Conservation (phyloP, 2,888 invertebrate genomes). For the Ectemnius lituratus region DNA sequence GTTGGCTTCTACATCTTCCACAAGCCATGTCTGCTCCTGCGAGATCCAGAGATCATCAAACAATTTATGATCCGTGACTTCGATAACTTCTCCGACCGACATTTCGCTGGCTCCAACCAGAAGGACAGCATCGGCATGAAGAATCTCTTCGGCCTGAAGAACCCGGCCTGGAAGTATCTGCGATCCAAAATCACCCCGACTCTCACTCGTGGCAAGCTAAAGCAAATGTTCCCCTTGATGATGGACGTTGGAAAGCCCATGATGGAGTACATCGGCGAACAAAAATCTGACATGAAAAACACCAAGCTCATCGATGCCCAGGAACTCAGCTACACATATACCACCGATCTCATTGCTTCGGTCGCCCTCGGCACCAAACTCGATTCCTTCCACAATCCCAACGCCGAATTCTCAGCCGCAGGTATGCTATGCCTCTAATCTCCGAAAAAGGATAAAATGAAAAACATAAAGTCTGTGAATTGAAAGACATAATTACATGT, state of each 20-base stretch:
- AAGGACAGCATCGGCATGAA: slow-evolving; percentile 77
- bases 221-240: slow-evolving; percentile 79
- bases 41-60: slow-evolving; percentile 78
- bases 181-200: slow-evolving; percentile 80
- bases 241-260: slow-evolving; percentile 73
- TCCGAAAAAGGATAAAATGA: no score
- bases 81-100: slow-evolving; percentile 78
- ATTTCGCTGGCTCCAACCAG: slow-evolving; percentile 74
- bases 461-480: no score
- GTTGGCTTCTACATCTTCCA: slow-evolving; percentile 79
- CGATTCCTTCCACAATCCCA: slow-evolving; percentile 67
- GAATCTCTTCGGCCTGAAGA: slow-evolving; percentile 77
- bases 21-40: slow-evolving; percentile 78
- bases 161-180: slow-evolving; percentile 79
- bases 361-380: slow-evolving; percentile 65
- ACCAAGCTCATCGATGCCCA: slow-evolving; percentile 66
- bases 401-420: slow-evolving; percentile 64
- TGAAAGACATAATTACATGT: not conserved
- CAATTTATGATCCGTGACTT: slow-evolving; percentile 79
- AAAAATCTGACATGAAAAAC: slow-evolving; percentile 38
- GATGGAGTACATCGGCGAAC: slow-evolving; percentile 62
- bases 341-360: slow-evolving; percentile 70
- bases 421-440: slow-evolving; percentile 47
- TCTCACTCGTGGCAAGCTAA: slow-evolving; percentile 80
- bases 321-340: slow-evolving; percentile 68